Conservation (phyloP, 1,140 invertebrate genomes). For the Halotydeus destructor region DNA sequence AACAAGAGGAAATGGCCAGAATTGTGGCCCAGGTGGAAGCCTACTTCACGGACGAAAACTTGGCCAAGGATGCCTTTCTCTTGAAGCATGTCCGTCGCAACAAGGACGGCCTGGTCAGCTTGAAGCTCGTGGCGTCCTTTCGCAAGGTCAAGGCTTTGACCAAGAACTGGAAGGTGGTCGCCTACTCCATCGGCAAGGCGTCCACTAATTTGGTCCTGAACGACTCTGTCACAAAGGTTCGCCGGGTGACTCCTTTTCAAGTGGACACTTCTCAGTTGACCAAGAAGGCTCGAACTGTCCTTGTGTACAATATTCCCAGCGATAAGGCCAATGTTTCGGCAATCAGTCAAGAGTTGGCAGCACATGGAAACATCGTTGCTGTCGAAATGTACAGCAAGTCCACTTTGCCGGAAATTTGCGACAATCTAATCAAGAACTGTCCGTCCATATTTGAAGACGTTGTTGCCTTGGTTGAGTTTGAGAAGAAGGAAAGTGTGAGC, state of each 20-base stretch:
- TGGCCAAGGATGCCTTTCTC: slow-evolving; percentile 81
- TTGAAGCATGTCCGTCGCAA: slow-evolving; percentile 80
- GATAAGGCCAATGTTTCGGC: slow-evolving; percentile 5
- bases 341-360: not conserved
- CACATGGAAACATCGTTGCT: too few relatives aligned
- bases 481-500: too few relatives aligned
- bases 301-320: slow-evolving; percentile 12
- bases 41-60: slow-evolving; percentile 83
- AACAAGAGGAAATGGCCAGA: slow-evolving; percentile 3
- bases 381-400: too few relatives aligned
- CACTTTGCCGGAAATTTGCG: too few relatives aligned
- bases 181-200: slow-evolving; percentile 42
- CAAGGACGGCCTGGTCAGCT: slow-evolving; percentile 78
- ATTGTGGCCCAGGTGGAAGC: slow-evolving; percentile 57
- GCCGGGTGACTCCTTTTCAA: slow-evolving; percentile 58
- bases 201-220: slow-evolving; percentile 72
- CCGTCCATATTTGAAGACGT: too few relatives aligned
- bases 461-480: too few relatives aligned
- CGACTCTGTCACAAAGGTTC: slow-evolving; percentile 67
- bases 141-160: slow-evolving; percentile 54
- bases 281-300: slow-evolving; percentile 51
- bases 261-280: slow-evolving; percentile 78
- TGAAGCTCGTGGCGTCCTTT: slow-evolving; percentile 42
- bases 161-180: slow-evolving; percentile 77
- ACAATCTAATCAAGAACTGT: too few relatives aligned